Conservation (phyloP, 2,797 vertebrate species). For the Neosalanx taihuensis region DNA sequence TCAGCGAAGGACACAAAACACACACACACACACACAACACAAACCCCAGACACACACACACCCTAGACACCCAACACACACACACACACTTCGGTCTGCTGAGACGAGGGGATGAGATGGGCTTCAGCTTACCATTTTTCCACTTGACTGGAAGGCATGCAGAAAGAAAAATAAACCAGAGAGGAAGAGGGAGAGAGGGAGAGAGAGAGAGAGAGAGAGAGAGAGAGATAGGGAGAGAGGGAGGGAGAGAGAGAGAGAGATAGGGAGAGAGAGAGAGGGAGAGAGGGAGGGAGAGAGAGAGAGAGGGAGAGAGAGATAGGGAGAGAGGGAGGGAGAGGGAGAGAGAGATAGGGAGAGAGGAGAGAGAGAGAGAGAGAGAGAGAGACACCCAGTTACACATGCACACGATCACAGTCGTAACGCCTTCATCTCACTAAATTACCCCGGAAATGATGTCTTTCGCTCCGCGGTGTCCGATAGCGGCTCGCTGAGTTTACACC, state of each 20-base stretch:
- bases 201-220: conserved; percentile 48
- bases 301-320: neutral
- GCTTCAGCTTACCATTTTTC: conserved; percentile 95
- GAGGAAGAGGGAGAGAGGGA: conserved; percentile 26
- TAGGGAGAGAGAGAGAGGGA: too few relatives aligned
- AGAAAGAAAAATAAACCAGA: conserved; percentile 65
- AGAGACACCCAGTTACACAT: too few relatives aligned
- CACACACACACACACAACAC: conserved; percentile 31
- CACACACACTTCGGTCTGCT: conserved; percentile 32
- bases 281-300: neutral
- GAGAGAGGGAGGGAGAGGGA: neutral
- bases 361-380: too few relatives aligned
- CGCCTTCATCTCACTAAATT: too few relatives aligned
- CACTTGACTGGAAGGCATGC: conserved; percentile 91
- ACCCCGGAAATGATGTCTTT: too few relatives aligned
- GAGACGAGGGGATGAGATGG: conserved; percentile 54
- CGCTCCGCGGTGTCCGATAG: too few relatives aligned
- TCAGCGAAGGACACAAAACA: conserved; percentile 36
- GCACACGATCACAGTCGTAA: too few relatives aligned
- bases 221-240: conserved; percentile 51
- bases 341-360: too few relatives aligned
- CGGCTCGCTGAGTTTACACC: too few relatives aligned
- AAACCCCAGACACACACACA: neutral
- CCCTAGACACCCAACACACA: conserved; percentile 18
- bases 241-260: too few relatives aligned